phyloP scores from a whole-genome alignment of 2,888 invertebrate species.

The Noctuana brunneofusca region DNA sequence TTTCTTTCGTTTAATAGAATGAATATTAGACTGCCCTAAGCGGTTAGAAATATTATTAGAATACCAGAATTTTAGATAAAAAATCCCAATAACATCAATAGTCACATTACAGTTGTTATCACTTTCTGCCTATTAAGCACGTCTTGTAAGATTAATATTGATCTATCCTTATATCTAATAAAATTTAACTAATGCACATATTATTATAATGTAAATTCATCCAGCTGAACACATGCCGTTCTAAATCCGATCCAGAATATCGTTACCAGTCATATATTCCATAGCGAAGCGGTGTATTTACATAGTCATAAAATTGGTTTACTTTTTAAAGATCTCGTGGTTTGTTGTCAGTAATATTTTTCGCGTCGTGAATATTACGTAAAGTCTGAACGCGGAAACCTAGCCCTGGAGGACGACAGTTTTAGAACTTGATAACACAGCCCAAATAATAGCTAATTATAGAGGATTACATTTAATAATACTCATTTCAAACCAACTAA shows the following conservation, averaged over 20 bases:
- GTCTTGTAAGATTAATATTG: background rate
- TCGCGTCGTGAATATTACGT: background rate
- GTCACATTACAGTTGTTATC: too few species aligned
- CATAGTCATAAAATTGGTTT: constrained; percentile 12
- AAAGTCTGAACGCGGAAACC: background rate
- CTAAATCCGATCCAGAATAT: constrained; percentile 3
- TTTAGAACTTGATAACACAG: background rate
- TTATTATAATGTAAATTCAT: background rate
- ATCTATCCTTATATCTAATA: background rate
- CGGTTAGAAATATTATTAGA: background rate
- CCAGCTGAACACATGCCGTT: background rate
- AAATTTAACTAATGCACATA: background rate
- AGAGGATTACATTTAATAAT: background rate
- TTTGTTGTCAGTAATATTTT: background rate
- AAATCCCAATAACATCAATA: too few species aligned
- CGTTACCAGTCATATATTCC: background rate
- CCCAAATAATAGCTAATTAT: background rate
- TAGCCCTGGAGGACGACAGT: background rate
- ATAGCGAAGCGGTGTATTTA: background rate
- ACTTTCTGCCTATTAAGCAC: too few species aligned
- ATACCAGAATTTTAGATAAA: background rate
- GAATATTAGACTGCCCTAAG: background rate
- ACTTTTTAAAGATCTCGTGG: background rate
- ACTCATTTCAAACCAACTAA: background rate
- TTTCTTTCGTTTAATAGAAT: background rate